A percentile compares a stretch with the other conserved stretches of the same genome.
Evolutionary conservation across 2,113 vertebrate species (phyloP).

Genomic region (Gambusia holbrooki): DNA sequence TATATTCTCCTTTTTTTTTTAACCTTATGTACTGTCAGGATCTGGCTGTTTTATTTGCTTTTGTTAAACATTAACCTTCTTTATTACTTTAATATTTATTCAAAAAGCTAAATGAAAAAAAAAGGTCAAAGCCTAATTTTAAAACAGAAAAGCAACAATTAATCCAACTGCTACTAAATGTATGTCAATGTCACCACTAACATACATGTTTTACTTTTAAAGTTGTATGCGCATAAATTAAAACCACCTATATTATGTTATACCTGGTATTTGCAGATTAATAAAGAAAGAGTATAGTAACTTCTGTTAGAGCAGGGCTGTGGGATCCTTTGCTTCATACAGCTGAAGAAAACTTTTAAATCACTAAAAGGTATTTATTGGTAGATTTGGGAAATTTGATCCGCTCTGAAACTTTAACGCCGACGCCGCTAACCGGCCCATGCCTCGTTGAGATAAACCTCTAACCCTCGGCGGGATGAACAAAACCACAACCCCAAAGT

Average conservation of each 20-base stretch:
- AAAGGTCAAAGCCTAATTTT: no score
- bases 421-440: not conserved
- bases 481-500: slow-evolving; percentile 20
- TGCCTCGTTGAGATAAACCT: not conserved
- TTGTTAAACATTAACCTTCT: no score
- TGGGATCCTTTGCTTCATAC: no score
- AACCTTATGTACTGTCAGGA: no score
- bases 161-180: not conserved
- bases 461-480: slow-evolving; percentile 38
- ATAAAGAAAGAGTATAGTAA: not conserved
- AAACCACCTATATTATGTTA: not conserved
- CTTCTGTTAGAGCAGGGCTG: not conserved
- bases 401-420: not conserved
- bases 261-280: not conserved
- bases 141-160: not conserved
- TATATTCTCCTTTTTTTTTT: no score
- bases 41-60: no score
- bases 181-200: not conserved
- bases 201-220: not conserved
- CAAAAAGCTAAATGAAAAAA: no score
- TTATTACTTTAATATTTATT: no score
- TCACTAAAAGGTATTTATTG: not conserved
- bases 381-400: not conserved
- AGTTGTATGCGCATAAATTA: not conserved
- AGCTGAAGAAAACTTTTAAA: not conserved